phyloP scores from a whole-genome alignment of 2,797 vertebrate genomes.

The Eulemur mongoz region DNA sequence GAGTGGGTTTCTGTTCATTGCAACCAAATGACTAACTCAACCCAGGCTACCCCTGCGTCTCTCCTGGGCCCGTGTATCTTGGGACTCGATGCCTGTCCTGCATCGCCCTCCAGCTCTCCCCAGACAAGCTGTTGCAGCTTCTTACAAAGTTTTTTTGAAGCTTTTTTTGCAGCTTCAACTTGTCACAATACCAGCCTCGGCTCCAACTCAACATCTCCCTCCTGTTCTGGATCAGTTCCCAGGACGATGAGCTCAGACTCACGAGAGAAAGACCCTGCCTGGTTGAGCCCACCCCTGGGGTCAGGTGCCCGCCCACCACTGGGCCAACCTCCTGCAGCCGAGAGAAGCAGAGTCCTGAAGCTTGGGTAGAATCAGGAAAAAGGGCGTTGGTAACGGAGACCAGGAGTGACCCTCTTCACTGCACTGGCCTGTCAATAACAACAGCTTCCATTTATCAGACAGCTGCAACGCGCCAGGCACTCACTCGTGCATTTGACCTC shows the following conservation, averaged over 20 bases:
- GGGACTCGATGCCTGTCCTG: neutral
- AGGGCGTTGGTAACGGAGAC: neutral
- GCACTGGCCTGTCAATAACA: neutral
- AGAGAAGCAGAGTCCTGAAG: neutral
- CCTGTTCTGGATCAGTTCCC: neutral
- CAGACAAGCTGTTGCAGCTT: neutral
- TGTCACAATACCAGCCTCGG: neutral
- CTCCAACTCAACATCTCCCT: neutral
- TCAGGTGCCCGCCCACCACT: neutral
- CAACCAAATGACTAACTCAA: neutral
- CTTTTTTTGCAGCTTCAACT: neutral
- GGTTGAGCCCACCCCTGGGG: neutral
- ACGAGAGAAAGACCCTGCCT: neutral
- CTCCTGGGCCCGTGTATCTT: fast-evolving
- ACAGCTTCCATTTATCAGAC: neutral
- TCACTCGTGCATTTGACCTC: neutral
- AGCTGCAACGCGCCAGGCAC: neutral
- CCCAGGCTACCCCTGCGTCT: neutral
- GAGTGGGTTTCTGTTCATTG: conserved; percentile 25
- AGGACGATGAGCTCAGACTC: neutral
- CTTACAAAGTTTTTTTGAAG: neutral
- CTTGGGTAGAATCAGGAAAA: neutral
- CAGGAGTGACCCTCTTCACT: neutral
- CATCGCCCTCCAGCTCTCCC: neutral
- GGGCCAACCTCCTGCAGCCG: neutral